Evolutionary conservation across 2,797 vertebrate genomes (phyloP).

Genomic region (Mormyrops attenuatus): DNA sequence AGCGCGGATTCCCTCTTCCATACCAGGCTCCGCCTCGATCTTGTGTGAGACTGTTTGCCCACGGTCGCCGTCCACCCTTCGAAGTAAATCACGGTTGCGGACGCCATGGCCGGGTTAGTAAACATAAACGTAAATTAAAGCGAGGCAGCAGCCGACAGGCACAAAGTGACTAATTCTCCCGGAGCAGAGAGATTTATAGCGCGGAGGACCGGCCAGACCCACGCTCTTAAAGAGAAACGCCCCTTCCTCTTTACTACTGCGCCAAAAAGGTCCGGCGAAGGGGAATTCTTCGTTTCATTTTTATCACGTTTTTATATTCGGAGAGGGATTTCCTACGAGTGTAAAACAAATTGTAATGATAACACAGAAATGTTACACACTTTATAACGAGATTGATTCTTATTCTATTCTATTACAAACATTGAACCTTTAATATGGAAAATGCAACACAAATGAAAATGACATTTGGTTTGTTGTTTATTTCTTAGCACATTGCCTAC

Average conservation of each 20-base stretch:
- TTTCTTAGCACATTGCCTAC: neutral
- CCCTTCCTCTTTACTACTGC: neutral
- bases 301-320: neutral
- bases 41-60: neutral
- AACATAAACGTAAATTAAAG: slow-evolving; percentile 52
- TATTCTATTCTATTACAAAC: neutral
- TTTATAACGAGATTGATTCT: neutral
- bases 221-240: slow-evolving; percentile 35
- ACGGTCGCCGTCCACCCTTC: slow-evolving; percentile 62
- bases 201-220: slow-evolving; percentile 36
- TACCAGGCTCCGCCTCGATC: slow-evolving; percentile 23
- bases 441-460: neutral
- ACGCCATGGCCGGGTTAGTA: slow-evolving; percentile 54
- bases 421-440: neutral
- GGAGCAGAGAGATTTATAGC: slow-evolving; percentile 36
- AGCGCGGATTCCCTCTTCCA: slow-evolving; percentile 23
- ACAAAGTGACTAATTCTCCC: slow-evolving; percentile 1
- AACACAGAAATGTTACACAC: neutral
- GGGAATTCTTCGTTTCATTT: neutral
- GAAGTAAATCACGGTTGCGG: slow-evolving; percentile 56
- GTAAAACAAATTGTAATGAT: neutral
- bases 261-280: neutral
- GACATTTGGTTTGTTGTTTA: neutral
- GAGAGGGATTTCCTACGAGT: neutral
- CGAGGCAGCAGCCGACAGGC: slow-evolving; percentile 44